phyloP scores from a whole-genome alignment of 2,113 vertebrate genomes.

The Clarias magur region DNA sequence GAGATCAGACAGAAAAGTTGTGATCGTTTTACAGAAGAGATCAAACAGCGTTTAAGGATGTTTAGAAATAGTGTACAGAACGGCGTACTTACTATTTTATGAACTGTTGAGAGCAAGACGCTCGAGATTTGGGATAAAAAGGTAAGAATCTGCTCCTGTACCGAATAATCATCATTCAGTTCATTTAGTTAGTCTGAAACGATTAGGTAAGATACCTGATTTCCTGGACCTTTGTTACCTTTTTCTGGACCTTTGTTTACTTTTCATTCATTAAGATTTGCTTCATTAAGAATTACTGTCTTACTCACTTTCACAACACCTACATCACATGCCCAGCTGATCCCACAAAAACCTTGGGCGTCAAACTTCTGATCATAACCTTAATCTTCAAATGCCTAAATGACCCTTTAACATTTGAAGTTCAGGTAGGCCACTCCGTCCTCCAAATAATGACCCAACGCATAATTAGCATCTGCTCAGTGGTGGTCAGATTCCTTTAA shows the following conservation, averaged over 20 bases:
- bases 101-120: constrained; percentile 93
- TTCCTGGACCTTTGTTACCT: too few relatives aligned
- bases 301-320: constrained; percentile 72
- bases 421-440: constrained; percentile 78
- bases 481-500: neutral
- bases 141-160: constrained; percentile 64
- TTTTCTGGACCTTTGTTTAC: neutral
- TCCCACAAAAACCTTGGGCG: constrained; percentile 94
- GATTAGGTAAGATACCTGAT: too few relatives aligned
- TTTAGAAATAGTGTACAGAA: constrained; percentile 97
- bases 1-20: constrained; percentile 26
- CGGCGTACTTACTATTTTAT: constrained; percentile 89
- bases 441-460: neutral
- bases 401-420: constrained; percentile 97
- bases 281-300: neutral
- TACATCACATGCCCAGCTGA: constrained; percentile 98
- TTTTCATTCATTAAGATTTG: neutral
- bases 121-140: constrained; percentile 96
- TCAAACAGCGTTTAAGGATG: constrained; percentile 66
- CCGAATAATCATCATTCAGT: neutral
- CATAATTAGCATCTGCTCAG: neutral
- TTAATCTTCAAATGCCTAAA: constrained; percentile 98
- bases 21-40: neutral
- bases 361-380: constrained; percentile 92
- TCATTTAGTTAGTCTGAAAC: neutral